Evolutionary conservation across 2,888 invertebrate genomes (phyloP).

Genomic region (Aproaerema taeniolella): DNA sequence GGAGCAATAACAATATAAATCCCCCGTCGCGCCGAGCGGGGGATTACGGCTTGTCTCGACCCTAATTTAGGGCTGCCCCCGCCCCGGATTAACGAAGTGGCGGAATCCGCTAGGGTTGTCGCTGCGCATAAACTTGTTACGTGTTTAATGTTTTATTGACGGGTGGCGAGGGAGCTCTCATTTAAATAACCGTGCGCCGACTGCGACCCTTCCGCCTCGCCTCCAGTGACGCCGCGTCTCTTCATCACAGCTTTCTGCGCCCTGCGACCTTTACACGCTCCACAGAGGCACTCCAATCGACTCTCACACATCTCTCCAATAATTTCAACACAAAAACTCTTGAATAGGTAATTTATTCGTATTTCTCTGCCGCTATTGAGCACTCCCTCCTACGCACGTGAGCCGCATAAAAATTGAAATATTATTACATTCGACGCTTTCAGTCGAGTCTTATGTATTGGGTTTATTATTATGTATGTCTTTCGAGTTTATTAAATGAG

Average conservation of each 20-base stretch:
- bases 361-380: slow-evolving; percentile 20
- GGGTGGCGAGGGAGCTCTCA: slow-evolving; percentile 71
- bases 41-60: slow-evolving; percentile 78
- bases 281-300: slow-evolving; percentile 7
- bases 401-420: slow-evolving; percentile 24
- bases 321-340: slow-evolving; percentile 12
- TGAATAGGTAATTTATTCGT: slow-evolving; percentile 20
- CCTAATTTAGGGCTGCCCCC: slow-evolving; percentile 78
- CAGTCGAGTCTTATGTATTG: slow-evolving; percentile 16
- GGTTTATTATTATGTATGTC: slow-evolving; percentile 18
- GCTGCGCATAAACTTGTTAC: slow-evolving; percentile 76
- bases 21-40: slow-evolving; percentile 77
- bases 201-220: slow-evolving; percentile 28
- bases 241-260: slow-evolving; percentile 16
- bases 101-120: slow-evolving; percentile 77
- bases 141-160: slow-evolving; percentile 78
- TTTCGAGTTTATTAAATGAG: slow-evolving; percentile 23
- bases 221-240: slow-evolving; percentile 15
- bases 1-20: slow-evolving; percentile 78
- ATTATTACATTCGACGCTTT: slow-evolving; percentile 20
- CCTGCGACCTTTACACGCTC: slow-evolving; percentile 13
- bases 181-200: slow-evolving; percentile 63
- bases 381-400: slow-evolving; percentile 18
- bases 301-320: slow-evolving; percentile 13
- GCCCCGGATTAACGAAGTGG: slow-evolving; percentile 77